Evolutionary conservation across 2,888 invertebrate genomes (phyloP).

Genomic region (Melieria picta): DNA sequence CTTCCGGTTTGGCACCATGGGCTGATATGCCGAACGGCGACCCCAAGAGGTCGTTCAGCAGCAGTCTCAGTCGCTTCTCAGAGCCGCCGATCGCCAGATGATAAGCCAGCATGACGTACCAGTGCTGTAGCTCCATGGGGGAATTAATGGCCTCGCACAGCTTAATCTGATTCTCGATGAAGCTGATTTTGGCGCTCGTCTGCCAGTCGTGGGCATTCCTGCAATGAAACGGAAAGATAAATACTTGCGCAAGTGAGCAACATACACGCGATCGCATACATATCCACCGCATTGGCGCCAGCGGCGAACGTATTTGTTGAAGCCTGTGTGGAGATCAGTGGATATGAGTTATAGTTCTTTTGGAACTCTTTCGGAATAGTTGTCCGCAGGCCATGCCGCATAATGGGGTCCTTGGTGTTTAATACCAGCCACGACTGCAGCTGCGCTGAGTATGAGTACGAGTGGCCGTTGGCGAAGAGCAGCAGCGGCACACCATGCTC

Average conservation of each 20-base stretch:
- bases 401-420: slow-evolving; percentile 70
- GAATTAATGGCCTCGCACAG: slow-evolving; percentile 63
- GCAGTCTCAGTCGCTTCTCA: slow-evolving; percentile 60
- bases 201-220: slow-evolving; percentile 64
- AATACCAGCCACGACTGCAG: slow-evolving; percentile 76
- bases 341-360: slow-evolving; percentile 59
- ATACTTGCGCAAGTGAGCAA: slow-evolving; percentile 8
- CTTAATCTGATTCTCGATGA: slow-evolving; percentile 66
- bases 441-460: slow-evolving; percentile 83
- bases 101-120: slow-evolving; percentile 64
- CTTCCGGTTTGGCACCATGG: slow-evolving; percentile 64
- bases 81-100: slow-evolving; percentile 61
- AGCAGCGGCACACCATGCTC: slow-evolving; percentile 85
- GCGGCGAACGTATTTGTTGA: slow-evolving; percentile 56
- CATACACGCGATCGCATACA: slow-evolving; percentile 44
- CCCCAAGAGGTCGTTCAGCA: slow-evolving; percentile 61
- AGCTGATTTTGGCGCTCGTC: slow-evolving; percentile 60
- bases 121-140: slow-evolving; percentile 62
- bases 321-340: slow-evolving; percentile 63
- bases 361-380: slow-evolving; percentile 63
- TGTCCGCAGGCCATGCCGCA: slow-evolving; percentile 66
- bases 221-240: slow-evolving; percentile 5
- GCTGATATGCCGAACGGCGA: slow-evolving; percentile 13
- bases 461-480: slow-evolving; percentile 84
- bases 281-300: slow-evolving; percentile 51